Base-by-base conservation (phyloP, 2,113 vertebrate species). In the Channa maculata region DNA sequence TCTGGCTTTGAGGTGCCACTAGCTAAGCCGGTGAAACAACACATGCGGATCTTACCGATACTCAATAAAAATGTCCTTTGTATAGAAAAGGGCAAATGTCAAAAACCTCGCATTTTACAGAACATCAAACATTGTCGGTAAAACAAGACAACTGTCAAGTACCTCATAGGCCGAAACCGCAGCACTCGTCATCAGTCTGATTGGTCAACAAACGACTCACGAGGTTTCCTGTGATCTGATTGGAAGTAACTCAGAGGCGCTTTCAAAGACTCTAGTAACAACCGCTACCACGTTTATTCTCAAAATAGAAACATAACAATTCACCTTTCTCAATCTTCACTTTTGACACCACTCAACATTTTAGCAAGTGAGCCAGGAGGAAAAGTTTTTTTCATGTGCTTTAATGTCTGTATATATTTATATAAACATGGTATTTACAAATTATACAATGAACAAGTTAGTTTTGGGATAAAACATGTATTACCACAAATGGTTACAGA, bases 371-470 rank as follows among this genome's bases (percentile, higher is more conserved):
- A 53, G 13, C 80, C 52, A 48, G 71, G 6, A 45, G 3, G 14
- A 58, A 49, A 46, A 10, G 1, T 41, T 0, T 41, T 54, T 59
- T 46, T 34, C 53, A 8, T 59, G 4, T 65, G 41, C 80, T 91
- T 87, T 90, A 87, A 84, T 92, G 84, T 83, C 46, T 85, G 79
- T 77, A 79, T 79, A 81, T 85, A 91, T 89, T 78, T 80, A 79
- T 85, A 91, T 89, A 92, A 92, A 93, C 86, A 91, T 50, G 38
- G 41, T 92, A 93, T 93, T 92, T 94, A 94, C 93, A 94, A 88
- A 92, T 89, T 83, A 86, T 86, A 86, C 80, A 91, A 75, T 79
- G 49, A 74, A 15, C 70, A 88, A 80, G 62, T 72, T 71, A 69
- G 45, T 71, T 64, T 75, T 5, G 10, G 59, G 66, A 84, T 85